Base-by-base conservation (phyloP, 2,113 vertebrate species). In the Apteryx owenii region DNA sequence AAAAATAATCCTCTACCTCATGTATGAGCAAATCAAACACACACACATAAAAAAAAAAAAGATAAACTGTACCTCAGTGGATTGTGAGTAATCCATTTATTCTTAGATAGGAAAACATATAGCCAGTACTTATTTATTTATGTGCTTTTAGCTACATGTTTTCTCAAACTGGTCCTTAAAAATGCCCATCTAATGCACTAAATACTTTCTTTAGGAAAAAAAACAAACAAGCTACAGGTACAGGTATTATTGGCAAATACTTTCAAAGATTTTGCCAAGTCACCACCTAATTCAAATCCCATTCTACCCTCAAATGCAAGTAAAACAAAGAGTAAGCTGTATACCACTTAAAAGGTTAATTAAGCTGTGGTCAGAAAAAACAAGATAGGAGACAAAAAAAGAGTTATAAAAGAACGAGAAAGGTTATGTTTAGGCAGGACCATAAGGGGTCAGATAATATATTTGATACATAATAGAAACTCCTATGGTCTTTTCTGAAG, bases 1-100 rank as follows among this genome's bases (percentile, higher is more conserved):
- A 64, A 10, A 94, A 90, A 83, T 87, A 81, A 94, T 89, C 82
- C 46, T 92, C 87, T 88, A 96, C 26, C 5, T 40, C 38, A 50
- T 38, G 19, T 80, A 88, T n/a, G 69, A 90, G 66, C 38, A 93
- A 95, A 92, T 66, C 36, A 90, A 72, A 87, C 17, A 83, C 50
- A 89, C 19, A 60, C 8, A 89, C 20, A 85, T 3, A 46, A 48
- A 62, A 54, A 40, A 3, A 21, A 53, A 38, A 92, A 77, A 88
- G 10, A 61, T 42, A 73, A 90, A 70, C 68, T 65, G 22, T 81
- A 86, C 73, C n/a, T 83, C 38, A 36, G 65, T 46, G 60, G 40
- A 71, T 23, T 90, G 40, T 53, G 44, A 94, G 95, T 78, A 90
- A 95, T 53, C 46, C 8, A 89, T 85, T 80, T 91, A 81, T 51